Base-by-base conservation (phyloP, 2,888 invertebrate genomes). In the Sympetrum striolatum region DNA sequence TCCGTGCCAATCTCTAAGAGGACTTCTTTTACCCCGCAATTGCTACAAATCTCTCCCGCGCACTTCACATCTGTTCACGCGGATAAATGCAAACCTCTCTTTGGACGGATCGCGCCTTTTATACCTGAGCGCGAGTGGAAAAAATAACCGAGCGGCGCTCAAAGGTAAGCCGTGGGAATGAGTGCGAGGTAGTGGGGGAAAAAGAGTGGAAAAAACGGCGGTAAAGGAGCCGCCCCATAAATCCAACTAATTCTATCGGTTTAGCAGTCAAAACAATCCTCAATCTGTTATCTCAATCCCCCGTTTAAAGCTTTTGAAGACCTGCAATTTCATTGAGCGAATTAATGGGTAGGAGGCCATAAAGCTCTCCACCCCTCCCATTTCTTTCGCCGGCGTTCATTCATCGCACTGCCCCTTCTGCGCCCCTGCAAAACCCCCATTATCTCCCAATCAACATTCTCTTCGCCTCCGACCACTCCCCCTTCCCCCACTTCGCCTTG, bases 261-360 rank as follows among this genome's bases (percentile, higher is more conserved):
- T 86, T 86, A 86, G 58, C 86, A 58, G 86, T n/a, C 86, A 86
- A 86, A 82, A 64, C 22, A 64, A 18, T 15, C 18, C 58, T 60
- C n/a, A 86, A 86, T 86, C 86, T 86, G 86, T 86, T 86, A 86
- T 60, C 86, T 86, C 86, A 86, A 86, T 86, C 86, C 86, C 58
- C 60, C 86, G 86, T 60, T 86, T 86, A 86, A 86, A 86, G 86
- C 58, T 86, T 82, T 86, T 86, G 86, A 86, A 86, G 86, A 35
- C 86, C 86, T 35, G 86, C 86, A 86, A 86, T 86, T 86, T 86
- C 86, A 86, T 86, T 86, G 86, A 86, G 86, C 58, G 86, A 86
- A 86, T 86, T 86, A 64, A 86, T 86, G 86, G 86, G 60, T 58
- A 60, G 37, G 44, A 48, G 81, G 60, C 86, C 86, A 86, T 86